phyloP scores from a whole-genome alignment of 2,888 invertebrate genomes.

The Odontocolon sp. region DNA sequence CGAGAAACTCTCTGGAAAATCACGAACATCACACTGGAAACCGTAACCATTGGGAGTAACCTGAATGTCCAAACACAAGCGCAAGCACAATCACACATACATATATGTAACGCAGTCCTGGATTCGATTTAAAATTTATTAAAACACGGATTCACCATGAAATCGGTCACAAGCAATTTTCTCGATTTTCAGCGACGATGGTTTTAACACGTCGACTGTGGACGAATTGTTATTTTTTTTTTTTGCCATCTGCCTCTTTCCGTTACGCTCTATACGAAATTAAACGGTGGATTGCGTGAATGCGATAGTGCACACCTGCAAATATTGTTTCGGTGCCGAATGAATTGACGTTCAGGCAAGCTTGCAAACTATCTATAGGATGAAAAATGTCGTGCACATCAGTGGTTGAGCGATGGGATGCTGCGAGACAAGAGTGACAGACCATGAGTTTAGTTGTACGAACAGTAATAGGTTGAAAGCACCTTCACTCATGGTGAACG shows the following conservation, averaged over 20 bases:
- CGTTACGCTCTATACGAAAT: conserved; percentile 4
- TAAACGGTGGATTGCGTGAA: conserved; percentile 23
- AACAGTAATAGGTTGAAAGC: neutral
- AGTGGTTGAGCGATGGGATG: conserved; percentile 16
- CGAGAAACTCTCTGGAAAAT: neutral
- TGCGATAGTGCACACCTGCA: conserved; percentile 9
- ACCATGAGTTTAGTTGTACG: neutral
- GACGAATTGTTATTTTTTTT: neutral
- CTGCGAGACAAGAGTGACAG: neutral
- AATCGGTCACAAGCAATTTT: conserved; percentile 1
- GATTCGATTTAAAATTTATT: conserved; percentile 20
- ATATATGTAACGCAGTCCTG: neutral
- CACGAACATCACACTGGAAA: neutral
- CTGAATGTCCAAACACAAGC: neutral
- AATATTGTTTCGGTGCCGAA: conserved; percentile 1
- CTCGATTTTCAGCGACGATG: conserved; percentile 14
- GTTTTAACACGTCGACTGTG: neutral
- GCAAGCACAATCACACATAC: neutral
- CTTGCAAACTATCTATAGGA: conserved; percentile 1
- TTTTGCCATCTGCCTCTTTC: neutral
- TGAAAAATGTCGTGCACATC: conserved; percentile 13
- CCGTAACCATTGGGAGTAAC: neutral
- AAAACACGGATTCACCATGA: neutral
- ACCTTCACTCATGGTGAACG: too few relatives aligned
- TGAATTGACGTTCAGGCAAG: conserved; percentile 19